Percentiles rank a stretch among this genome's conserved stretches.
Evolutionary conservation across 2,888 invertebrate genomes (phyloP).

Genomic region (Phaonia tiefii): DNA sequence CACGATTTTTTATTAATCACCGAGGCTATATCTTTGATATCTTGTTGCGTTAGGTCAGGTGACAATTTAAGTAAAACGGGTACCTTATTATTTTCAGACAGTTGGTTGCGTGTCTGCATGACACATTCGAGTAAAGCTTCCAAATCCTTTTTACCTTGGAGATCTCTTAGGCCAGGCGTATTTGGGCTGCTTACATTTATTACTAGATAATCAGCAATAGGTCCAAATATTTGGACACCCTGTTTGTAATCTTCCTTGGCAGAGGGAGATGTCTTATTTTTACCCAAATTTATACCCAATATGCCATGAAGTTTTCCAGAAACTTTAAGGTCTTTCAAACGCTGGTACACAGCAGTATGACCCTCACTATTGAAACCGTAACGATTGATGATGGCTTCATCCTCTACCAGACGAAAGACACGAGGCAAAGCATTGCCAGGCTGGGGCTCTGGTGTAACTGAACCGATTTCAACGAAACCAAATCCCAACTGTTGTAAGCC

Average conservation of each 20-base stretch:
- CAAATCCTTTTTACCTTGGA: slow-evolving; percentile 90
- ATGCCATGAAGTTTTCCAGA: slow-evolving; percentile 83
- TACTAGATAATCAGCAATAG: slow-evolving; percentile 96
- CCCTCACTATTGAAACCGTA: slow-evolving; percentile 99
- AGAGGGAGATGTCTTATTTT: slow-evolving; percentile 92
- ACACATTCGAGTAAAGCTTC: slow-evolving; percentile 85
- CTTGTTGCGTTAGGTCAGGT: slow-evolving; percentile 90
- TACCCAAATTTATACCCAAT: slow-evolving; percentile 97
- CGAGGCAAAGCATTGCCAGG: slow-evolving; percentile 95
- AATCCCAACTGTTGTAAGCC: slow-evolving; percentile 93
- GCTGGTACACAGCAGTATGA: slow-evolving; percentile 87
- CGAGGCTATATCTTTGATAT: slow-evolving; percentile 90
- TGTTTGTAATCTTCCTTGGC: slow-evolving; percentile 90
- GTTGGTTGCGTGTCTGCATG: slow-evolving; percentile 83
- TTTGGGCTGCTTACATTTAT: slow-evolving; percentile 98
- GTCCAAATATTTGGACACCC: slow-evolving; percentile 91
- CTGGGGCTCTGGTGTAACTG: slow-evolving; percentile 96
- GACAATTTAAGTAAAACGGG: slow-evolving; percentile 96
- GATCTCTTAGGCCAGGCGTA: slow-evolving; percentile 92
- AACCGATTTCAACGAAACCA: slow-evolving; percentile 97
- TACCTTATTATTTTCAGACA: slow-evolving; percentile 82
- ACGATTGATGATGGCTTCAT: slow-evolving; percentile 95
- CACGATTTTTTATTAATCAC: slow-evolving; percentile 84
- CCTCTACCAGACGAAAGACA: slow-evolving; percentile 92
- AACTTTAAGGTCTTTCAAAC: slow-evolving; percentile 83